These are phyloP conservation scores for Dynastes tityus DNA, from an alignment of 2,888 invertebrate species.

Conservation along the genomic window DNA sequence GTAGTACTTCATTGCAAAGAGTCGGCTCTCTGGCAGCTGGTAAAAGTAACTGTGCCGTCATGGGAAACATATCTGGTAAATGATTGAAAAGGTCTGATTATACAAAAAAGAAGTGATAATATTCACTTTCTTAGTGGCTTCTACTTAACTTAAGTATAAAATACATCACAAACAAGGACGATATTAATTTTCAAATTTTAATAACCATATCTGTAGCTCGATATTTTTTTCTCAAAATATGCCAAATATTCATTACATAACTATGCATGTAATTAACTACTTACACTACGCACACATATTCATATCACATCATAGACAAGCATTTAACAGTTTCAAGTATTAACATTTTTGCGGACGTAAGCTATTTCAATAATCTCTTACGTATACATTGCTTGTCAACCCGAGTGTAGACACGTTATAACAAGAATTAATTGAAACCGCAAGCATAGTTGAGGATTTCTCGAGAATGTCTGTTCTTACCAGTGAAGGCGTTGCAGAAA, in stretches of 20 bases:
- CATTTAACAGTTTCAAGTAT: constrained; percentile 3
- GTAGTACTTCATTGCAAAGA: too few species aligned
- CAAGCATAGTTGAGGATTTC: constrained; percentile 43
- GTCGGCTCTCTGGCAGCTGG: too few species aligned
- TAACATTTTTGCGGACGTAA: constrained; percentile 27
- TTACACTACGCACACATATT: background rate
- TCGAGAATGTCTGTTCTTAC: constrained; percentile 69
- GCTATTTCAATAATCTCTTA: constrained; percentile 32
- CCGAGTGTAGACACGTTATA: constrained; percentile 23
- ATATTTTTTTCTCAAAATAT: background rate
- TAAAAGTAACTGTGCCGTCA: too few species aligned
- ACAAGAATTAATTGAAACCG: constrained; percentile 46
- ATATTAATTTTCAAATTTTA: background rate
- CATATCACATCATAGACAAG: background rate
- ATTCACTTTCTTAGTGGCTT: background rate
- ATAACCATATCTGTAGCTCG: background rate
- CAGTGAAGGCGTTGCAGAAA: constrained; percentile 92
- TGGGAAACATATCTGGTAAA: too few species aligned
- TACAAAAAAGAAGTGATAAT: too few species aligned
- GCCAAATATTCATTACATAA: background rate
- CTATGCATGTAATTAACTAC: constrained; percentile 12
- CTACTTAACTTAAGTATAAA: background rate
- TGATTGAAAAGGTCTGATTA: too few species aligned
- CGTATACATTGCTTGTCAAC: constrained; percentile 34
- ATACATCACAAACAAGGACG: background rate